Evolutionary conservation across 1,140 invertebrate genomes (phyloP).

Genomic region (Copidosoma floridanum): DNA sequence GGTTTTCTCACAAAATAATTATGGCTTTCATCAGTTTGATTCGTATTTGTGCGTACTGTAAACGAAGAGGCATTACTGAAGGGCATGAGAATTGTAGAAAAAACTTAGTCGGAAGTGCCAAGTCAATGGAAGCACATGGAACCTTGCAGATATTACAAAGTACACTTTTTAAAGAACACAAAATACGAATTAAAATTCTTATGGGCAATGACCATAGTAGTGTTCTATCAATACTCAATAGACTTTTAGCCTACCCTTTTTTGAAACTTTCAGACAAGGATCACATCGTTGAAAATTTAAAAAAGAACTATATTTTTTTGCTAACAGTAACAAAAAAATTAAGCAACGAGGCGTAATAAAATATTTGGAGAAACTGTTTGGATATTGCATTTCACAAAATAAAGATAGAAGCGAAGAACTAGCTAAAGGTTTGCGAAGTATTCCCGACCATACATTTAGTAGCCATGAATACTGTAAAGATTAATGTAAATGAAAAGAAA

Average conservation of each 20-base stretch:
- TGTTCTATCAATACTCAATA: background rate
- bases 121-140: background rate
- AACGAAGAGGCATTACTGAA: background rate
- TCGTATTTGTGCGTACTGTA: background rate
- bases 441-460: background rate
- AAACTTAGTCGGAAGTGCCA: background rate
- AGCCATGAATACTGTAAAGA: background rate
- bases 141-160: background rate
- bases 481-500: background rate
- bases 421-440: background rate
- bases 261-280: background rate
- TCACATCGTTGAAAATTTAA: background rate
- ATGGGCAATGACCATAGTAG: background rate
- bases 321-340: background rate
- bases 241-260: background rate
- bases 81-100: background rate
- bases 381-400: background rate
- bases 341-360: too few species aligned
- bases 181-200: background rate
- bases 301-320: background rate
- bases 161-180: background rate
- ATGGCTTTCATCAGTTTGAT: background rate
- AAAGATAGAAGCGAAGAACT: background rate
- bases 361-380: too few species aligned
- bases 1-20: background rate